Conservation (phyloP, 2,113 vertebrate genomes). For the Crocuta crocuta region DNA sequence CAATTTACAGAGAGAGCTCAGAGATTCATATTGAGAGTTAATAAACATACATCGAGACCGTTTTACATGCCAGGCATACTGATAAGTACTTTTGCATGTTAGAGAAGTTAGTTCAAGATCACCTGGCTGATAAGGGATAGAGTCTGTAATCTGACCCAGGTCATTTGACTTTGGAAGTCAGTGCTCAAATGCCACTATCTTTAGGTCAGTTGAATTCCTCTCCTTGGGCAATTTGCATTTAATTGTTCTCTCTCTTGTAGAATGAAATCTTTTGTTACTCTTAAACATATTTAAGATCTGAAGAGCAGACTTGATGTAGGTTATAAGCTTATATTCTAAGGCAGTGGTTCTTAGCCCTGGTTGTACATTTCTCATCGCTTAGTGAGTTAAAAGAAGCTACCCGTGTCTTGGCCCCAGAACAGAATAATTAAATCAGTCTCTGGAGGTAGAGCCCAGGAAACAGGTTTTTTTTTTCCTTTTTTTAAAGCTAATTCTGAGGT, state of each 20-base stretch:
- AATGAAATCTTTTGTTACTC: constrained; percentile 23
- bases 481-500: constrained; percentile 44
- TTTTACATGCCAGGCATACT: background rate
- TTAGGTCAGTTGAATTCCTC: background rate
- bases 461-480: background rate
- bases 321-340: background rate
- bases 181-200: background rate
- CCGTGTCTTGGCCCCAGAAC: background rate
- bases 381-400: constrained; percentile 14
- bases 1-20: constrained; percentile 18
- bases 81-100: background rate
- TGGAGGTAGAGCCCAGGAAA: background rate
- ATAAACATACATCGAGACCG: background rate
- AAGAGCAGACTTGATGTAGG: background rate
- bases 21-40: background rate
- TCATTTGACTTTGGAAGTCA: background rate
- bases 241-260: constrained; percentile 10
- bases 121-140: background rate
- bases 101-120: constrained; percentile 28
- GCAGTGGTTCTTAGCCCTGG: background rate
- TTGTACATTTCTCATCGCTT: constrained; percentile 21
- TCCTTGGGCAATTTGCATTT: background rate
- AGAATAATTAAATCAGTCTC: constrained; percentile 14
- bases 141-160: background rate
- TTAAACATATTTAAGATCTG: constrained; percentile 20